Evolutionary conservation across 2,797 vertebrate species (phyloP).

Genomic region (Leptoclinus maculatus): DNA sequence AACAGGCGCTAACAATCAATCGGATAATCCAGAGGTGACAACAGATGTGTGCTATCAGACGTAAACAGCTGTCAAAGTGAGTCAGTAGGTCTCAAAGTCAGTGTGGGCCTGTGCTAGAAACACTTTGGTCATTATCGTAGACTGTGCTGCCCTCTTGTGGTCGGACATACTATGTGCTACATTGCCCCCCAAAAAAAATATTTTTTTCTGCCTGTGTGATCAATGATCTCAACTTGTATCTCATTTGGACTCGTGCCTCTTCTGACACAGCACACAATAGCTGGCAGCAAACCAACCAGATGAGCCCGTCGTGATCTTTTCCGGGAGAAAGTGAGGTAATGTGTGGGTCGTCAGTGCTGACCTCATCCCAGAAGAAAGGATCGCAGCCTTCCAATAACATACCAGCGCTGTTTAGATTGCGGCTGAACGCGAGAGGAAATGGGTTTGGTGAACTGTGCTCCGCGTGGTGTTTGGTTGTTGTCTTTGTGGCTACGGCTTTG

Average conservation of each 20-base stretch:
- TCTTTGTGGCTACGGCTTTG: conserved; percentile 27
- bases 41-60: conserved; percentile 10
- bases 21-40: conserved; percentile 22
- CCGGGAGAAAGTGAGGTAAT: conserved; percentile 37
- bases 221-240: conserved; percentile 17
- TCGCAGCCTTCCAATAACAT: conserved; percentile 23
- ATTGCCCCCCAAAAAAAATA: neutral
- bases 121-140: conserved; percentile 11
- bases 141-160: conserved; percentile 75
- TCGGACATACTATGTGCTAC: neutral
- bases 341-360: too few species aligned
- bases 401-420: conserved; percentile 52
- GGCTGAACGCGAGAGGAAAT: conserved; percentile 47
- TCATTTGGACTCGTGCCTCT: conserved; percentile 4
- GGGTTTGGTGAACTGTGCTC: conserved; percentile 38
- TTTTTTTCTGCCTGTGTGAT: neutral
- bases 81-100: conserved; percentile 28
- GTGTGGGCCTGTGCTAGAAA: neutral
- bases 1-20: neutral
- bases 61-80: conserved; percentile 33
- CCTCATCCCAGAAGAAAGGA: conserved; percentile 52
- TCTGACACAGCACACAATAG: conserved; percentile 12
- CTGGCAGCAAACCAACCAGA: conserved; percentile 8
- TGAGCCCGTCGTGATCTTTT: conserved; percentile 21
- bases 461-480: conserved; percentile 48